A percentile compares a stretch with the other conserved stretches of the same genome.
Conservation (phyloP, 2,888 invertebrate species). For the Galerucella pusilla region DNA sequence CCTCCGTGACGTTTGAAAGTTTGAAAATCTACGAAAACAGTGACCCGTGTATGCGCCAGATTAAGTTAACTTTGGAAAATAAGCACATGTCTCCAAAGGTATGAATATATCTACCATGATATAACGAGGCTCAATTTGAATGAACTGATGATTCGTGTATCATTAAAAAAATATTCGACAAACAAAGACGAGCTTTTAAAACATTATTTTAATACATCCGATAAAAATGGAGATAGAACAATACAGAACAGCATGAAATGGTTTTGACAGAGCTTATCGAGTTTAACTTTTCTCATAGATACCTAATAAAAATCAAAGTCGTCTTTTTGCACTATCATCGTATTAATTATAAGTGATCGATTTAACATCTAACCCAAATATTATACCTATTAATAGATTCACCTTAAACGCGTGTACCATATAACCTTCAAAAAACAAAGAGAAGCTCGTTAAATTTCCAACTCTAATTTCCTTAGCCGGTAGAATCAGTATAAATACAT, state of each 20-base stretch:
- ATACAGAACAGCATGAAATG: background rate
- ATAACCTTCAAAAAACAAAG: background rate
- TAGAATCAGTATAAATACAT: background rate
- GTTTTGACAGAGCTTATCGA: background rate
- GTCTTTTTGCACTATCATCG: background rate
- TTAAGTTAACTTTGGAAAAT: too few species aligned
- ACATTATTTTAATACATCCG: too few species aligned
- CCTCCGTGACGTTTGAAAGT: too few species aligned
- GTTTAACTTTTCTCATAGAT: background rate
- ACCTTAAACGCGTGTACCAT: background rate
- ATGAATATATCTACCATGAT: too few species aligned
- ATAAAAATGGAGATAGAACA: too few species aligned
- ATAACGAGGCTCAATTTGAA: too few species aligned
- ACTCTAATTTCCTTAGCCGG: background rate
- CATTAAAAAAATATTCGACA: too few species aligned
- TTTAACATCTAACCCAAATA: background rate
- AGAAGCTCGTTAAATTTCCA: background rate
- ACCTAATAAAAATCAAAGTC: background rate
- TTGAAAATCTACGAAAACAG: too few species aligned
- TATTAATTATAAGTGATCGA: conserved; percentile 4
- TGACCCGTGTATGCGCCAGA: too few species aligned
- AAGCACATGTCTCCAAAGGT: too few species aligned
- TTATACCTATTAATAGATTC: background rate
- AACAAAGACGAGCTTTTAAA: too few species aligned
- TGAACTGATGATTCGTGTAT: too few species aligned